phyloP scores from a whole-genome alignment of 2,797 vertebrate genomes.

The Cottoperca gobio region DNA sequence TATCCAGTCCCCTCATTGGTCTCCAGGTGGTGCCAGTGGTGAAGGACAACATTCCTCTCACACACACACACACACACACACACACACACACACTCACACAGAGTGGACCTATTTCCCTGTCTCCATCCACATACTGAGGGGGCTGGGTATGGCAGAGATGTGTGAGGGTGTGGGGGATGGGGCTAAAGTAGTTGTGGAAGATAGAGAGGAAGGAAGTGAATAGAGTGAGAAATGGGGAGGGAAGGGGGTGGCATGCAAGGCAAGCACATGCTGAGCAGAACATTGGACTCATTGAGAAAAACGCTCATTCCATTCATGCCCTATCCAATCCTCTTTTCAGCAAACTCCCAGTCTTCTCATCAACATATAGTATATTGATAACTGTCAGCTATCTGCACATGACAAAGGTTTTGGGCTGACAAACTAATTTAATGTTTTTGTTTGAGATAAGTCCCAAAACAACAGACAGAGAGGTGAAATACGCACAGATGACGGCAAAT shows the following conservation, averaged over 20 bases:
- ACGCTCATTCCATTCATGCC: conserved; percentile 76
- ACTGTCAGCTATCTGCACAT: neutral
- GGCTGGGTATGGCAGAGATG: conserved; percentile 74
- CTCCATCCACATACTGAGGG: conserved; percentile 67
- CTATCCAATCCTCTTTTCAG: conserved; percentile 55
- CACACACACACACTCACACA: conserved; percentile 38
- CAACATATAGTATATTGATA: conserved; percentile 53
- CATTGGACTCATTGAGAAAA: conserved; percentile 86
- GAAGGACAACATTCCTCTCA: conserved; percentile 60
- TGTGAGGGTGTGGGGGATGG: conserved; percentile 79
- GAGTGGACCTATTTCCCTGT: conserved; percentile 65
- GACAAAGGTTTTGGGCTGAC: neutral
- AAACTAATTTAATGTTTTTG: neutral
- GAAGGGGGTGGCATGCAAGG: conserved; percentile 75
- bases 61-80: conserved; percentile 24
- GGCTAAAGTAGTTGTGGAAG: conserved; percentile 74
- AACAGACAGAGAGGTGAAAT: conserved; percentile 14
- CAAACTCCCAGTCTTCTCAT: conserved; percentile 44
- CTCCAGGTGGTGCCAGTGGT: conserved; percentile 77
- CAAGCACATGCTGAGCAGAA: conserved; percentile 85
- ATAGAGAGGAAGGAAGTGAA: conserved; percentile 81
- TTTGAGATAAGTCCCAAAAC: neutral
- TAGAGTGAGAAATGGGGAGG: conserved; percentile 79
- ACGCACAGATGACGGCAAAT: neutral
- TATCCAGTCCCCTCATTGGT: conserved; percentile 61